These are phyloP conservation scores for Gobio gobio DNA, from an alignment of 2,113 vertebrate species.

Conservation along the genomic window DNA sequence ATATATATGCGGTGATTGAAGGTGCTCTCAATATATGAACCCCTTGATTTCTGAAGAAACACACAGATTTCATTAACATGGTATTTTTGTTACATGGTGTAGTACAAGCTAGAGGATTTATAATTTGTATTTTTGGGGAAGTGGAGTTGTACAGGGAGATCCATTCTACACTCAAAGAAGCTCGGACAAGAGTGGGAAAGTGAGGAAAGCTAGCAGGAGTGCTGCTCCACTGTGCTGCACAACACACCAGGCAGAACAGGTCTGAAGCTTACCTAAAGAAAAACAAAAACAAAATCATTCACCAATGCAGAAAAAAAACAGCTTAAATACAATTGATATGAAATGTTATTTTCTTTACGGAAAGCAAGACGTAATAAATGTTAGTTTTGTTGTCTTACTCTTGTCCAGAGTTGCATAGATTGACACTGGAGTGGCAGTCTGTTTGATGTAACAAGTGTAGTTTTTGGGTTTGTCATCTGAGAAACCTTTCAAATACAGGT, in stretches of 20 bases:
- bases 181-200: conserved; percentile 65
- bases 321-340: neutral
- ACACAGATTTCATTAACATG: neutral
- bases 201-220: conserved; percentile 69
- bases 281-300: neutral
- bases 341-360: neutral
- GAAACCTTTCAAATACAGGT: conserved; percentile 66
- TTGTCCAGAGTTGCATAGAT: conserved; percentile 61
- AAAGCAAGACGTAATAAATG: neutral
- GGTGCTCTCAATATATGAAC: conserved; percentile 19
- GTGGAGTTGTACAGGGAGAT: conserved; percentile 36
- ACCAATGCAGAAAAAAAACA: neutral
- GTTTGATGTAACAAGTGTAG: conserved; percentile 72
- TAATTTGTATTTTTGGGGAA: neutral
- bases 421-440: conserved; percentile 39
- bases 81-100: neutral
- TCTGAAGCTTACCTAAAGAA: conserved; percentile 65
- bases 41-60: neutral
- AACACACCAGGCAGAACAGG: conserved; percentile 72
- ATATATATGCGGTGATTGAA: conserved; percentile 21
- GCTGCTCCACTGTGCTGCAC: conserved; percentile 69
- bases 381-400: conserved; percentile 64
- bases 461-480: conserved; percentile 60
- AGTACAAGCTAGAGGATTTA: neutral
- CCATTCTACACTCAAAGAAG: conserved; percentile 63